Percentiles rank a stretch among this genome's conserved stretches.
phyloP scores from a whole-genome alignment of 2,888 invertebrate genomes.

The Polietes domitor region DNA sequence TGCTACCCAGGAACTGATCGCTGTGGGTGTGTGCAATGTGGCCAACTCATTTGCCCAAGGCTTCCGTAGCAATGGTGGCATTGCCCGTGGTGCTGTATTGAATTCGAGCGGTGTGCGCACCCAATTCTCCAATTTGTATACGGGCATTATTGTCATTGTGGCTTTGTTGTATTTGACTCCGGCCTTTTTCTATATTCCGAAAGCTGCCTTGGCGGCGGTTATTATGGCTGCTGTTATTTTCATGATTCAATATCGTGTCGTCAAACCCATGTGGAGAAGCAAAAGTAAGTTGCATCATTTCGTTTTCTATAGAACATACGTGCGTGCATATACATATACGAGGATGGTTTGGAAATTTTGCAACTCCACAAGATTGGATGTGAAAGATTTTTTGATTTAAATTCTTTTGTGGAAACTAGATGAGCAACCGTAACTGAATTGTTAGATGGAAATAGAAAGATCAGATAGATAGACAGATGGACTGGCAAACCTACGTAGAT shows the following conservation, averaged over 20 bases:
- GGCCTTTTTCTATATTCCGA: constrained; percentile 93
- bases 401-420: too few relatives aligned
- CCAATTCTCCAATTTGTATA: constrained; percentile 91
- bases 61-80: constrained; percentile 90
- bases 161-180: constrained; percentile 93
- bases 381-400: too few relatives aligned
- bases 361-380: too few relatives aligned
- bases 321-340: too few relatives aligned
- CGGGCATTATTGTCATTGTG: constrained; percentile 90
- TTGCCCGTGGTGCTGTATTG: constrained; percentile 93
- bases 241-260: constrained; percentile 93
- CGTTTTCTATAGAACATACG: background rate
- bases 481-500: too few relatives aligned
- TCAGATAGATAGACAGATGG: too few relatives aligned
- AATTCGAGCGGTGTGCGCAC: constrained; percentile 94
- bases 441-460: too few relatives aligned
- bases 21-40: constrained; percentile 89
- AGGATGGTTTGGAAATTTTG: too few relatives aligned
- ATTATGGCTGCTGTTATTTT: constrained; percentile 96
- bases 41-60: constrained; percentile 93
- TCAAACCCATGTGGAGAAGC: constrained; percentile 93
- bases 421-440: too few relatives aligned
- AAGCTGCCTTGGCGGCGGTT: constrained; percentile 92
- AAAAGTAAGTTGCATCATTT: constrained; percentile 85
- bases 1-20: constrained; percentile 95